phyloP scores from a whole-genome alignment of 2,113 vertebrate genomes.

The Myanophis thanlyinensis region DNA sequence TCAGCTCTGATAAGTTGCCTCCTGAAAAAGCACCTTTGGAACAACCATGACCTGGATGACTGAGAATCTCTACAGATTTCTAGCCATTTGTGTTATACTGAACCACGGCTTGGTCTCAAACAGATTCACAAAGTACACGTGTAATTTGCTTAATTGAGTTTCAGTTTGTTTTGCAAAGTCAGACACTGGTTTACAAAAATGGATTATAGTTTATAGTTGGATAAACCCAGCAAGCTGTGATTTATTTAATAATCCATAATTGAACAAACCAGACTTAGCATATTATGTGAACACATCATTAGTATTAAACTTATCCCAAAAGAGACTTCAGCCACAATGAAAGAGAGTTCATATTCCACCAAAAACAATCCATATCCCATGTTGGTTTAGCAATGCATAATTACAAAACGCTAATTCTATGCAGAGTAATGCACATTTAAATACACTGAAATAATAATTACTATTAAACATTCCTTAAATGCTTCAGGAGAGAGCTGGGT shows the following conservation, averaged over 20 bases:
- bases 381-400: not conserved
- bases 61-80: no score
- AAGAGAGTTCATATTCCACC: not conserved
- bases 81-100: not conserved
- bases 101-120: not conserved
- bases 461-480: not conserved
- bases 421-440: not conserved
- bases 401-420: not conserved
- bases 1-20: no score
- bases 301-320: not conserved
- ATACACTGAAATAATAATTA: not conserved
- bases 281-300: not conserved
- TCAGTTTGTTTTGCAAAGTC: not conserved
- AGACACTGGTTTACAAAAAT: not conserved
- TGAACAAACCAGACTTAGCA: not conserved
- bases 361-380: not conserved
- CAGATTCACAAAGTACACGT: not conserved
- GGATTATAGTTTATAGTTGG: not conserved
- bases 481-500: not conserved
- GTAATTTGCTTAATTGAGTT: not conserved
- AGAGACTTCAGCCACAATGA: not conserved
- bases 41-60: no score
- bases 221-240: not conserved
- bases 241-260: not conserved
- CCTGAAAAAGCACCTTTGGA: no score